phyloP scores from a whole-genome alignment of 2,797 vertebrate species.

The Amblyraja radiata region DNA sequence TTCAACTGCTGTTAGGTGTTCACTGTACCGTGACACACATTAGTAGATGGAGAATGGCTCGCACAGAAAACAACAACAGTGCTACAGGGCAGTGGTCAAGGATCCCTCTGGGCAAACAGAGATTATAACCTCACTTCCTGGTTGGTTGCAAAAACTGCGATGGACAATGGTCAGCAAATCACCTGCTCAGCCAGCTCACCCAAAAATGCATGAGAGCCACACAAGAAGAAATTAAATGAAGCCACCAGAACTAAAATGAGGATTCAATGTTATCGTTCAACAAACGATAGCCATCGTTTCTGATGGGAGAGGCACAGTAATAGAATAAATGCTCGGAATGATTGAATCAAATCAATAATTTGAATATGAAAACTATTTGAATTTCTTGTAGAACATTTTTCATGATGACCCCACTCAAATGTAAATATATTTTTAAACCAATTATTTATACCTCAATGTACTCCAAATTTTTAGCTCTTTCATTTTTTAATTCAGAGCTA shows the following conservation, averaged over 20 bases:
- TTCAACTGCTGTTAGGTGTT: background rate
- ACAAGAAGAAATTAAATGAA: background rate
- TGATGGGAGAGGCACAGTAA: background rate
- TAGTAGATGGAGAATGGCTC: background rate
- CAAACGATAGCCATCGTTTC: background rate
- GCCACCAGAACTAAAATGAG: background rate
- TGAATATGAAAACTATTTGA: background rate
- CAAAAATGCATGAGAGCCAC: background rate
- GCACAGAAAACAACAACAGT: background rate
- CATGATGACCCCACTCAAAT: conserved; percentile 1
- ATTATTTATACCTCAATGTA: too few species aligned
- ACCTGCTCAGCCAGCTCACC: background rate
- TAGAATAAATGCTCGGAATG: background rate
- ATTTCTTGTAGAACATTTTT: background rate
- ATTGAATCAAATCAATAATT: too few species aligned
- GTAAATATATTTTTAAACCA: background rate
- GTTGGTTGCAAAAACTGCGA: background rate
- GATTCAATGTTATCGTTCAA: background rate
- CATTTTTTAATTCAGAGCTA: background rate
- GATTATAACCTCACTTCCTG: background rate
- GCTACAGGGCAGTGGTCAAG: background rate
- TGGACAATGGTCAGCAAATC: background rate
- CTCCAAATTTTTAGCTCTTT: background rate
- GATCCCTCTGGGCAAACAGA: background rate
- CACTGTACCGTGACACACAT: background rate